These are phyloP conservation scores for Haliclona indistincta DNA, from an alignment of 37 sponge, comb jelly and placozoan genomes.

Conservation along the genomic window DNA sequence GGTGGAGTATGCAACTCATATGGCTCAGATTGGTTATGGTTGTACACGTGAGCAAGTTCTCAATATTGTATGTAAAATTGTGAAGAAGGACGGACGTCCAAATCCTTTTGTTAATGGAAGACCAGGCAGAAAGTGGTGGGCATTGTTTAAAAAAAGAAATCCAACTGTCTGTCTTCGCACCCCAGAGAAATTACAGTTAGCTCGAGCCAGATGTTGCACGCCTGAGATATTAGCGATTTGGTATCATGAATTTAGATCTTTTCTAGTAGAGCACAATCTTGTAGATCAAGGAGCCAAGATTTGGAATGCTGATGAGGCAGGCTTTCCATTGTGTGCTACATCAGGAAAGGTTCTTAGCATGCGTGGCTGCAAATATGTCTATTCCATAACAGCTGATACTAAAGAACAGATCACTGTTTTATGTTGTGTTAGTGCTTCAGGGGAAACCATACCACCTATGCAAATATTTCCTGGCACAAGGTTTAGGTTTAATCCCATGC, in stretches of 20 bases:
- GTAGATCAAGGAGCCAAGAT: slow-evolving; percentile 9
- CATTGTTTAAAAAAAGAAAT: not conserved
- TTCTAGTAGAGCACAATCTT: slow-evolving; percentile 7
- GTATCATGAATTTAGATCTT: slow-evolving; percentile 11
- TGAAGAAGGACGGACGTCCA: slow-evolving; percentile 10
- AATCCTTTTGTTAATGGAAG: slow-evolving; percentile 28
- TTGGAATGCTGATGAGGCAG: slow-evolving; percentile 49
- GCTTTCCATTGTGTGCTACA: slow-evolving; percentile 35
- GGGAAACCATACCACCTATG: slow-evolving; percentile 38
- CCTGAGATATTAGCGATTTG: slow-evolving; percentile 8
- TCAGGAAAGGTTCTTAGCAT: slow-evolving; percentile 17
- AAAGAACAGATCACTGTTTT: slow-evolving; percentile 49
- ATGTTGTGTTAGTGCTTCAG: slow-evolving; percentile 34
- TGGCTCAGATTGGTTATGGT: slow-evolving; percentile 51
- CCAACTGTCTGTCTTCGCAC: slow-evolving; percentile 10
- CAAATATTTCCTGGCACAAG: slow-evolving; percentile 31
- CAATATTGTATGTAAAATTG: slow-evolving; percentile 11
- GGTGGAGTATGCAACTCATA: not conserved
- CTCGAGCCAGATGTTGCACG: slow-evolving; percentile 21
- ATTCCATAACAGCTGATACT: not conserved
- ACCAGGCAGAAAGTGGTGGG: slow-evolving; percentile 46
- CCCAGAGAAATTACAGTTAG: not conserved
- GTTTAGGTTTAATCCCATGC: slow-evolving; percentile 47
- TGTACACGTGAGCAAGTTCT: slow-evolving; percentile 18
- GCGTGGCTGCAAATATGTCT: not conserved